Evolutionary conservation across 2,888 invertebrate species (phyloP), one percentile per base, ranked within the genome.

Genomic region (Adela reaumurella): DNA sequence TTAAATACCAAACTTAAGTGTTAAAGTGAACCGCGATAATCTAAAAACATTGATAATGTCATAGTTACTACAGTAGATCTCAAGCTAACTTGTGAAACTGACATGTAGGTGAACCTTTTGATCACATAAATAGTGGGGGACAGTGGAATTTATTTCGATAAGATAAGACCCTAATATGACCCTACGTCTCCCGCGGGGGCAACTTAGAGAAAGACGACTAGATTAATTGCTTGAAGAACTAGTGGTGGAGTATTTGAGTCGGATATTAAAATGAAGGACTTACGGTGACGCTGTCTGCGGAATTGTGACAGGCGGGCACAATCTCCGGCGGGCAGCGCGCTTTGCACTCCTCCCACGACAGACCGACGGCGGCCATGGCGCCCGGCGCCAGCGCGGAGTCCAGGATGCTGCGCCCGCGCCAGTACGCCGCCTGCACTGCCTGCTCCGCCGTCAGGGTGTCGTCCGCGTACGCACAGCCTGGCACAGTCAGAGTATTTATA

Each of bases 401-500:
- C 56, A 87, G 68, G 58, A 94, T 89, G 58, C 90, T 88, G 59
- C 87, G 86, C 17, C 96, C 96, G 71, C 98, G 85, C 86, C 93
- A 94, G 76, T 93, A 98, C 29, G 98, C 96, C 47, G 95, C 90
- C 58, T 97, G 74, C 49, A 97, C 90, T 0, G 96, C 90, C 76
- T 99, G 97, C 67, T 96, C 96, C 2, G 91, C 89, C 8, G 94
- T 95, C 61, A 99, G 88, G 46, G 94, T 91, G 14, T 94, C 96
- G 79, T 98, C 97, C 24, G 96, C 97, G 74, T 97, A 97, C 16
- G 95, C 97, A 70, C 97, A 97, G 1, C 94, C 94, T 65, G 82
- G n/a, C n/a, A n/a, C n/a, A n/a, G n/a, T n/a, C n/a, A n/a, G n/a
- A n/a, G n/a, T n/a, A n/a, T n/a, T n/a, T n/a, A n/a, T n/a, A n/a